Evolutionary conservation across 2,888 invertebrate genomes (phyloP).

Genomic region (Hydroisotoma schaefferi): DNA sequence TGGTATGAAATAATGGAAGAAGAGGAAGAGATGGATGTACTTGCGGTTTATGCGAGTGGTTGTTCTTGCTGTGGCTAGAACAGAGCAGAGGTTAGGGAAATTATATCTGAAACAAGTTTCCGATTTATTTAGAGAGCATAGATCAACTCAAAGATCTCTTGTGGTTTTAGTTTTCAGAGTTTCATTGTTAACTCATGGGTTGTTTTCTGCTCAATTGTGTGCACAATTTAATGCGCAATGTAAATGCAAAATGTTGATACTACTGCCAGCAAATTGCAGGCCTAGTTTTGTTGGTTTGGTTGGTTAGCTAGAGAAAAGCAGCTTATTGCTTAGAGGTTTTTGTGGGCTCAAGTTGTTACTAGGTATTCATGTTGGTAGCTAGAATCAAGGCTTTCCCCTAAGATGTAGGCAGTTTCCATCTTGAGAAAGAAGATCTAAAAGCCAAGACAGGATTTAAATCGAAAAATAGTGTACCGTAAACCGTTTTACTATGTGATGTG

Average conservation of each 20-base stretch:
- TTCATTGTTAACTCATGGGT: background rate
- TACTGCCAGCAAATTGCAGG: too few species aligned
- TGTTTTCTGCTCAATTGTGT: background rate
- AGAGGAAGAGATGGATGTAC: too few species aligned
- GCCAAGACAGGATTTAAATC: background rate
- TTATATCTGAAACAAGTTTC: background rate
- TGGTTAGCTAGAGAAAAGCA: too few species aligned
- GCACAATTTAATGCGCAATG: background rate
- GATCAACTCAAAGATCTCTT: background rate
- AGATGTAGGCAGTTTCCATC: background rate
- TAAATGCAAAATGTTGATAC: too few species aligned
- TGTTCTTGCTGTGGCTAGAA: too few species aligned
- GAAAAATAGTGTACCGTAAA: slow-evolving; percentile 3
- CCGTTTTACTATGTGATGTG: background rate
- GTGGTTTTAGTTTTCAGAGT: background rate
- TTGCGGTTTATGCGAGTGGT: too few species aligned
- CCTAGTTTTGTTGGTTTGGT: too few species aligned
- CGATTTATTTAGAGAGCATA: background rate
- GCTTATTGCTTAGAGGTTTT: too few species aligned
- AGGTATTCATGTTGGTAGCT: too few species aligned
- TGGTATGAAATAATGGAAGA: background rate
- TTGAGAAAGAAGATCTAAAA: background rate
- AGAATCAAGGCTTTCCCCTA: background rate
- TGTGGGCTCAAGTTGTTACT: too few species aligned
- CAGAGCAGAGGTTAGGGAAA: too few species aligned